Evolutionary conservation across 2,888 invertebrate species (phyloP).

Genomic region (Drosophila peninsularis): DNA sequence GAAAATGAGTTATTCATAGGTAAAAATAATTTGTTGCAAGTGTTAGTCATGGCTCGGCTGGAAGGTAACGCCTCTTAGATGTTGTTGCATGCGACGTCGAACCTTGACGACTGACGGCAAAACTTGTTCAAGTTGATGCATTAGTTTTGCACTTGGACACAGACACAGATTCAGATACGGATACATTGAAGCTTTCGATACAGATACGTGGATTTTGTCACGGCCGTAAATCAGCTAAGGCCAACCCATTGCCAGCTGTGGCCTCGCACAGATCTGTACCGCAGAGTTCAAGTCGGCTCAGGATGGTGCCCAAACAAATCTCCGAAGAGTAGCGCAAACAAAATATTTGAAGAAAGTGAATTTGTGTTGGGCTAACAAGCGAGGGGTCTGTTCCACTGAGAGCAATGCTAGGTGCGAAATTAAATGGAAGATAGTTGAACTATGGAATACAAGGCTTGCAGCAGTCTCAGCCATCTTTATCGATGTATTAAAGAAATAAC

Average conservation of each 20-base stretch:
- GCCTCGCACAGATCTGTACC: slow-evolving; percentile 5
- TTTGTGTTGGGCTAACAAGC: slow-evolving; percentile 21
- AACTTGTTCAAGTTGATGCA: slow-evolving; percentile 29
- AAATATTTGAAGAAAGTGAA: slow-evolving; percentile 54
- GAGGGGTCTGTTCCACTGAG: slow-evolving; percentile 1
- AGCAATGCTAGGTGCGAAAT: neutral
- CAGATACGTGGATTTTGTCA: slow-evolving; percentile 22
- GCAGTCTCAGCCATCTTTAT: no score
- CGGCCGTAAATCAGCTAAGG: slow-evolving; percentile 28
- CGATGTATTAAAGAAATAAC: neutral
- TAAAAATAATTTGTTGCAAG: slow-evolving; percentile 9
- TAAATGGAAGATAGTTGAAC: no score
- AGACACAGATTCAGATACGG: slow-evolving; percentile 2
- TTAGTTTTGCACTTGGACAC: slow-evolving; percentile 21
- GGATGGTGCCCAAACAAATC: neutral
- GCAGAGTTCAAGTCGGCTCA: slow-evolving; percentile 17
- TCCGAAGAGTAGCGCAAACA: slow-evolving; percentile 16
- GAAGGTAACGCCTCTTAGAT: slow-evolving; percentile 14
- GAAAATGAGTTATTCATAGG: slow-evolving; percentile 16
- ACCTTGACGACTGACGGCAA: slow-evolving; percentile 29
- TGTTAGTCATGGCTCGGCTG: slow-evolving; percentile 2
- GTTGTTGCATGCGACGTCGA: slow-evolving; percentile 20
- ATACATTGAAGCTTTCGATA: slow-evolving; percentile 9
- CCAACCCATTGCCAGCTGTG: slow-evolving; percentile 16
- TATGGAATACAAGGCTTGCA: no score